phyloP scores from a whole-genome alignment of 1,140 invertebrate species.

The Dinoponera quadriceps region DNA sequence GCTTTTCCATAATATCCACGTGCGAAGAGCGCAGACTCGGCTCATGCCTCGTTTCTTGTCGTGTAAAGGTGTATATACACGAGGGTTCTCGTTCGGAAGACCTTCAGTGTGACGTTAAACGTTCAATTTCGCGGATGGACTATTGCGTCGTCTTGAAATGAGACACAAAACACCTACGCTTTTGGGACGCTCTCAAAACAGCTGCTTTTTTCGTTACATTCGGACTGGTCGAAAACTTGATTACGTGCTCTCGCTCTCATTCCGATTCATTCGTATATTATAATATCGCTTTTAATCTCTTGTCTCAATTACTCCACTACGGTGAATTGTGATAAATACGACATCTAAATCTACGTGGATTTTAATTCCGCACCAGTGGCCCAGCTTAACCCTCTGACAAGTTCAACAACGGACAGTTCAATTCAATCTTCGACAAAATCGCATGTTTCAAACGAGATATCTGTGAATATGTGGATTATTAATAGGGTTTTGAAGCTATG shows the following conservation, averaged over 20 bases:
- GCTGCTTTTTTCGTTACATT: constrained; percentile 18
- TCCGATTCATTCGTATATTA: constrained; percentile 4
- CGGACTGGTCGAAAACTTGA: background rate
- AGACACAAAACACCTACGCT: constrained; percentile 68
- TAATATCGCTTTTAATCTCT: background rate
- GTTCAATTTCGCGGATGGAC: constrained; percentile 79
- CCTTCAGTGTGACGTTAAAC: constrained; percentile 82
- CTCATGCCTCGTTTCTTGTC: constrained; percentile 56
- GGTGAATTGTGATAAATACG: background rate
- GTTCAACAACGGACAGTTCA: background rate
- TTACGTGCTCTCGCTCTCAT: constrained; percentile 1
- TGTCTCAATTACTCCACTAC: background rate
- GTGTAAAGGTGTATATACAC: constrained; percentile 75
- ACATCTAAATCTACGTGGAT: background rate
- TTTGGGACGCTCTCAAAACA: constrained; percentile 37
- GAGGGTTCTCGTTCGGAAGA: constrained; percentile 63
- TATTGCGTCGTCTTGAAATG: constrained; percentile 67
- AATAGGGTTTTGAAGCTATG: background rate
- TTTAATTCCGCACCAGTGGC: background rate
- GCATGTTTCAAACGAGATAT: background rate
- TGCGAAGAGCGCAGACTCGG: constrained; percentile 79
- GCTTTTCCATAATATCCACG: constrained; percentile 67
- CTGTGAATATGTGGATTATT: constrained; percentile 12
- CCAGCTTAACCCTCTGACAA: background rate
- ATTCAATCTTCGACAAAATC: background rate